phyloP scores from a whole-genome alignment of 2,113 vertebrate species.

The Hemibagrus wyckioides region DNA sequence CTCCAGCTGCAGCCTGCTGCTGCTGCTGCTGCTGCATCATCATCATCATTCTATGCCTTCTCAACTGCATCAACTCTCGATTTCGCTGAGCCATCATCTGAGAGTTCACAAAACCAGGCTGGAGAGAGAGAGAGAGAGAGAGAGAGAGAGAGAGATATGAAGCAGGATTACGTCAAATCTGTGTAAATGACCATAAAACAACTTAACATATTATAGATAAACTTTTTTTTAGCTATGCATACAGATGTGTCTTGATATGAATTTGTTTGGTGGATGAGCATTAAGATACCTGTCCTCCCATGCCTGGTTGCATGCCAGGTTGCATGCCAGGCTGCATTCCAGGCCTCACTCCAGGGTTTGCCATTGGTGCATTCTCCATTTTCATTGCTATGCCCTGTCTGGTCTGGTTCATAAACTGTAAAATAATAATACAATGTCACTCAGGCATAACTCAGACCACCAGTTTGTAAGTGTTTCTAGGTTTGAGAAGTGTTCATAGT shows the following conservation, averaged over 20 bases:
- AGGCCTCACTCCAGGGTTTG: slow-evolving; percentile 80
- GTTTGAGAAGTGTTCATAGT: neutral
- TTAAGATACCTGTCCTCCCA: slow-evolving; percentile 75
- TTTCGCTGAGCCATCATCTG: slow-evolving; percentile 95
- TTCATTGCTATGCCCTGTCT: slow-evolving; percentile 87
- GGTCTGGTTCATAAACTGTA: slow-evolving; percentile 92
- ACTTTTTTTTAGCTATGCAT: neutral
- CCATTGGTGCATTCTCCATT: slow-evolving; percentile 80
- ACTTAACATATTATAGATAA: neutral
- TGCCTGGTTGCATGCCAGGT: slow-evolving; percentile 60
- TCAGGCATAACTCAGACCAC: neutral
- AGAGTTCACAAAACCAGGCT: slow-evolving; percentile 89
- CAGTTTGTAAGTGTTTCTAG: neutral
- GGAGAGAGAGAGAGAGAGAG: slow-evolving; percentile 42
- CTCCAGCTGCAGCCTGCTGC: slow-evolving; percentile 67
- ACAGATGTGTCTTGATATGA: neutral
- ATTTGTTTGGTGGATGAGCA: neutral
- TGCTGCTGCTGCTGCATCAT: slow-evolving; percentile 87
- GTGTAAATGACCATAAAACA: neutral
- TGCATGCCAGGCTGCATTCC: slow-evolving; percentile 54
- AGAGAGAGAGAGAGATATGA: neutral
- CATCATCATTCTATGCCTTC: slow-evolving; percentile 87
- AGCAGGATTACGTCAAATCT: neutral
- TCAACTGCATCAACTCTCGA: slow-evolving; percentile 90
- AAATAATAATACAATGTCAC: slow-evolving; percentile 21